phyloP scores from a whole-genome alignment of 1,140 invertebrate genomes.

The Nephotettix cincticeps region DNA sequence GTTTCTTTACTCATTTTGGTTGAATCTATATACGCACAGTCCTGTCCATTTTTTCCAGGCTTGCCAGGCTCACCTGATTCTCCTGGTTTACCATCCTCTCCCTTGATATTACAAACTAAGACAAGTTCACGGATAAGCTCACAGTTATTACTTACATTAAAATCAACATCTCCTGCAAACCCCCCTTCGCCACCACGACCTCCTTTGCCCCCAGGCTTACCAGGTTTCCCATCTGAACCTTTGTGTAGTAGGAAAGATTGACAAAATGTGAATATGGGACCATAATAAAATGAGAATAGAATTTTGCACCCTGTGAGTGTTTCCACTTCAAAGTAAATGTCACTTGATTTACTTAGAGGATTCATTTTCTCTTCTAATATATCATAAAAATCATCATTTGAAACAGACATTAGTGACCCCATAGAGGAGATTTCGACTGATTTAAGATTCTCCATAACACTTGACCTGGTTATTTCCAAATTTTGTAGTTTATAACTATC shows the following conservation, averaged over 20 bases:
- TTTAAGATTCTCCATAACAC: background rate
- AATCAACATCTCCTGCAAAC: slow-evolving; percentile 30
- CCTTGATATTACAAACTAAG: slow-evolving; percentile 3
- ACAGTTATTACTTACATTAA: background rate
- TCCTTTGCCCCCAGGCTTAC: slow-evolving; percentile 32
- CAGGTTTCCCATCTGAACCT: slow-evolving; percentile 29
- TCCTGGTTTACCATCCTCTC: slow-evolving; percentile 12
- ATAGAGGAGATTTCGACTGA: background rate
- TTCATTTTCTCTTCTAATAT: too few species aligned
- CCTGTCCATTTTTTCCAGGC: slow-evolving; percentile 27
- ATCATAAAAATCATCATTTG: background rate
- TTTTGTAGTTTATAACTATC: background rate
- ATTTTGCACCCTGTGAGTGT: slow-evolving; percentile 7
- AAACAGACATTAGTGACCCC: background rate
- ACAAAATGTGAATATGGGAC: background rate
- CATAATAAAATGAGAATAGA: slow-evolving; percentile 8
- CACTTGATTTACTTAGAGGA: too few species aligned
- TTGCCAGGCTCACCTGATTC: background rate
- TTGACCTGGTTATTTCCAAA: background rate
- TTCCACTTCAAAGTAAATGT: background rate
- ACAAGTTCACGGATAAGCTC: too few species aligned
- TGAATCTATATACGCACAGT: slow-evolving; percentile 27
- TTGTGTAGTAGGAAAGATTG: slow-evolving; percentile 1
- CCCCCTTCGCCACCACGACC: slow-evolving; percentile 34
- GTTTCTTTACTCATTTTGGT: too few species aligned